Base-by-base conservation (phyloP, 2,888 invertebrate species). In the Smittia aterrima region DNA sequence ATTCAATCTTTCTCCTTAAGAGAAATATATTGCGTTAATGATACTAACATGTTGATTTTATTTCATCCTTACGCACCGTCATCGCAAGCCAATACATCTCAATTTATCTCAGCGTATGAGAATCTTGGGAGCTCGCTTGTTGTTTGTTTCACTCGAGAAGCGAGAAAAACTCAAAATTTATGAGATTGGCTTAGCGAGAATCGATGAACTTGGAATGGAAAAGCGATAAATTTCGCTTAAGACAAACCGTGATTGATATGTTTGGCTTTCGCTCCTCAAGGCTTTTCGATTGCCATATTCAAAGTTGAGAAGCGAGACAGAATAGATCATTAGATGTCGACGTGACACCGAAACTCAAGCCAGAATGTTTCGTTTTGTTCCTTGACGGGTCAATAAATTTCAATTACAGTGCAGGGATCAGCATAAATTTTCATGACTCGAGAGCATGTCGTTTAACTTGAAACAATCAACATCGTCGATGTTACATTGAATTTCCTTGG, bases 41-140 rank as follows among this genome's bases (percentile, higher is more conserved):
- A 66, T 66, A 66, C 66, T 47, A 66, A 66, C 66, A 66, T 66
- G 66, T 66, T 66, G 66, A 66, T 66, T 66, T 66, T 58, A 58
- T 58, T 47, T 47, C 47, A n/a, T 58, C 24, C 24, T 9, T 58
- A 58, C 58, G 58, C 58, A 58, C 58, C 58, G 58, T 58, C 24
- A 58, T 58, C 58, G 13, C 58, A 16, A 47, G 18, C 58, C 24
- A 20, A 58, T 66, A 38, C 25, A 66, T 38, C 66, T 18, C 40
- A 27, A 66, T 38, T 66, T 66, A 66, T 66, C 32, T 66, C 66
- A 32, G 25, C 16, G 16, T 7, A 58, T 13, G 58, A 58, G 58
- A 58, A 18, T 6, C 16, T 58, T 22, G 58, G 58, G 58, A 58
- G 58, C 58, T 47, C 6, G 6, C 53, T 47, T 47, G 53, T 18